These are phyloP conservation scores for Ceratothoa steindachneri DNA, from an alignment of 2,888 invertebrate species.

Conservation along the genomic window DNA sequence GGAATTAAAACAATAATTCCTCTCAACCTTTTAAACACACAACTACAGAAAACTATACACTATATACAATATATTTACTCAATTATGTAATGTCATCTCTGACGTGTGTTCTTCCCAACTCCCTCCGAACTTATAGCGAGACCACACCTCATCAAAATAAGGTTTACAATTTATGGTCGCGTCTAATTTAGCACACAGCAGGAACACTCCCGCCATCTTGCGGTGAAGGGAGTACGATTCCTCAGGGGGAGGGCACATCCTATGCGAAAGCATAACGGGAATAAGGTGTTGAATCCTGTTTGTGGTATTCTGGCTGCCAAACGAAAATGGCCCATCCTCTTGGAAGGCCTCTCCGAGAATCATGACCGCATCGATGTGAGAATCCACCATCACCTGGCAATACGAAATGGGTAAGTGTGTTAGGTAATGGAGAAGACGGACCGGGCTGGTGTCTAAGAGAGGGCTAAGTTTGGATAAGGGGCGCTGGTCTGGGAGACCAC, in stretches of 20 bases:
- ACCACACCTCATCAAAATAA: conserved; percentile 76
- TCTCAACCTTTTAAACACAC: too few relatives aligned
- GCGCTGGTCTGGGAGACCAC: too few relatives aligned
- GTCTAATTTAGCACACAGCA: conserved; percentile 81
- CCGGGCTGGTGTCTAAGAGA: too few relatives aligned
- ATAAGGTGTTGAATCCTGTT: conserved; percentile 60
- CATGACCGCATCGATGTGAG: conserved; percentile 94
- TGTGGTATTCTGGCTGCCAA: conserved; percentile 78
- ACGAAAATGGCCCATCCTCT: conserved; percentile 72
- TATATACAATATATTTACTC: too few relatives aligned
- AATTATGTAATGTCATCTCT: too few relatives aligned
- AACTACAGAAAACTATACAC: too few relatives aligned
- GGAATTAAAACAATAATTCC: too few relatives aligned
- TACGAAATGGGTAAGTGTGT: conserved; percentile 25
- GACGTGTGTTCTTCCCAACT: too few relatives aligned
- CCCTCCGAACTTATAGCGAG: conserved; percentile 59
- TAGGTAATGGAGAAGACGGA: too few relatives aligned
- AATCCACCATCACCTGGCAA: conserved; percentile 80
- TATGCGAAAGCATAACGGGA: conserved; percentile 88
- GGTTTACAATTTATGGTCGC: conserved; percentile 74
- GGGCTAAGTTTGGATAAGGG: too few relatives aligned
- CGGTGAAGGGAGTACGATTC: conserved; percentile 92
- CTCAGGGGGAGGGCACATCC: conserved; percentile 94
- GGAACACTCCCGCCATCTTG: conserved; percentile 90
- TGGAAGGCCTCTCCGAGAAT: conserved; percentile 93